A percentile compares a stretch with the other conserved stretches of the same genome.
Evolutionary conservation across 53 echinoderm and acorn worm species (phyloP).

Genomic region (Hippasteria phrygiana): DNA sequence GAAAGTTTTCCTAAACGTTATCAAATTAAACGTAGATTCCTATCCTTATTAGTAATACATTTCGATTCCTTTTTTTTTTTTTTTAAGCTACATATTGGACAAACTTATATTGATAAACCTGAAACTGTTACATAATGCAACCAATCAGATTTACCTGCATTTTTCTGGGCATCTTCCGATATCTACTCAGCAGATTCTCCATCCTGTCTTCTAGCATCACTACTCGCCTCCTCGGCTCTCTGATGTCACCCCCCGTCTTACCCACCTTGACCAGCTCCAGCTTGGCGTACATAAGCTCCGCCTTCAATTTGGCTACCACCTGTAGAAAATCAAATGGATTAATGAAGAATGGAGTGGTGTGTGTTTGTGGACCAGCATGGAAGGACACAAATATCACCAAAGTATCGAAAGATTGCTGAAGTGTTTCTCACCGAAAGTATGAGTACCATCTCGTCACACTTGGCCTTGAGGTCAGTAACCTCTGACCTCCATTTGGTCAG

Average conservation of each 20-base stretch:
- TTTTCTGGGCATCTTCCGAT: conserved; percentile 68
- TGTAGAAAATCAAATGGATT: background rate
- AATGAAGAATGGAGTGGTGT: background rate
- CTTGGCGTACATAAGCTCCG: conserved; percentile 91
- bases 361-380: no score
- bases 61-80: no score
- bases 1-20: no score
- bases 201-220: conserved; percentile 95
- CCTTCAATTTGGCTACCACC: conserved; percentile 93
- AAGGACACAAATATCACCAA: no score
- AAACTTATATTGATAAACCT: no score
- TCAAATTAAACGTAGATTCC: no score
- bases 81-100: no score
- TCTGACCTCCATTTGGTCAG: conserved; percentile 67
- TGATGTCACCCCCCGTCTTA: conserved; percentile 70
- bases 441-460: conserved; percentile 94
- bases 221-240: conserved; percentile 80
- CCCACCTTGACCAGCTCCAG: conserved; percentile 74
- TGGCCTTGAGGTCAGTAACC: conserved; percentile 81
- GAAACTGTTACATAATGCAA: no score
- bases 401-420: background rate
- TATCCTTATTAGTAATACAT: no score
- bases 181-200: conserved; percentile 81
- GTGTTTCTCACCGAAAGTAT: conserved; percentile 78
- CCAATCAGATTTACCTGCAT: conserved; percentile 4